These are phyloP conservation scores for Pionites leucogaster DNA, from an alignment of 2,113 vertebrate species.

Conservation along the genomic window DNA sequence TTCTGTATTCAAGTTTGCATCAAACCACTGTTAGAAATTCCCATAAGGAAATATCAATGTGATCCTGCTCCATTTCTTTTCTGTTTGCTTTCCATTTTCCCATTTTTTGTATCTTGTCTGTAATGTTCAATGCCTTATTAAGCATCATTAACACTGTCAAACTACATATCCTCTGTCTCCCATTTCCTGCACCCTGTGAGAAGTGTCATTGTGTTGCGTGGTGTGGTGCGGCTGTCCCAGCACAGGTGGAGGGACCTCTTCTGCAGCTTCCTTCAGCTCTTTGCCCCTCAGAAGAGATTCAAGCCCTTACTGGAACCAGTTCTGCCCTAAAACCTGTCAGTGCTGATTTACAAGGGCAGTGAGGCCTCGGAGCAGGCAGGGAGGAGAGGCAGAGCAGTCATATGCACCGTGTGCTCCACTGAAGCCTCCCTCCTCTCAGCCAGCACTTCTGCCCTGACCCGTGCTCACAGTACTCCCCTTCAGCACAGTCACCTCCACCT, in stretches of 20 bases:
- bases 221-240: rapidly evolving
- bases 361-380: rapidly evolving
- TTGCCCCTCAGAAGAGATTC: background rate
- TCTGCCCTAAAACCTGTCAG: background rate
- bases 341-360: background rate
- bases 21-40: background rate
- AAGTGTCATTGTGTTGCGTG: background rate
- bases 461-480: background rate
- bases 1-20: background rate
- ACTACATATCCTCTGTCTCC: background rate
- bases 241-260: rapidly evolving
- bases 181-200: background rate
- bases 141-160: background rate
- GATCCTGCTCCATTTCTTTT: background rate
- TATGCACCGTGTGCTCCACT: rapidly evolving
- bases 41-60: background rate
- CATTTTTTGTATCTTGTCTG: background rate
- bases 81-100: background rate
- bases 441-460: background rate
- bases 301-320: background rate
- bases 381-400: background rate
- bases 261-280: background rate
- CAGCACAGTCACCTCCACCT: background rate
- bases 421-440: background rate
- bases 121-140: background rate